Evolutionary conservation across 2,113 vertebrate species (phyloP).

Genomic region (Neopipo cinnamomea): DNA sequence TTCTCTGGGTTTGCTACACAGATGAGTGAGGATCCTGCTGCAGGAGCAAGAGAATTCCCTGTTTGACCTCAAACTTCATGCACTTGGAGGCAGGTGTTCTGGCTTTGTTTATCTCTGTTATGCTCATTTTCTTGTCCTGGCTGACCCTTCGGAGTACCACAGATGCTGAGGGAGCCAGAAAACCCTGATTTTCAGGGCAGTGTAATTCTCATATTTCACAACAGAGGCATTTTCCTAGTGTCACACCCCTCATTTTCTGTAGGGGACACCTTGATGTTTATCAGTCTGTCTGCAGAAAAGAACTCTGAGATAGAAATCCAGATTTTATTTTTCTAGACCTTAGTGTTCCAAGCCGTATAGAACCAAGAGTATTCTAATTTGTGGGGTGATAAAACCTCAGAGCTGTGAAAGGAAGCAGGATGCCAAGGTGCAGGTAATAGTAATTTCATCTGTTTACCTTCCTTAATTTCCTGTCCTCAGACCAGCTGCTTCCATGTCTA

Average conservation of each 20-base stretch:
- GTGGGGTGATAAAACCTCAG: background rate
- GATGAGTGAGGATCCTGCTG: background rate
- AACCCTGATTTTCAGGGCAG: background rate
- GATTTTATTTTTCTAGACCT: background rate
- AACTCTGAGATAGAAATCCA: background rate
- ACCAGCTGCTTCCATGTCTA: background rate
- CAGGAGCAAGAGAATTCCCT: background rate
- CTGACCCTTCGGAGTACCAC: rapidly evolving
- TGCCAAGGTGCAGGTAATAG: background rate
- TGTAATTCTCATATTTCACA: background rate
- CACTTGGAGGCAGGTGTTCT: background rate
- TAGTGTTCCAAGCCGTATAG: background rate
- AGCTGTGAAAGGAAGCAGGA: background rate
- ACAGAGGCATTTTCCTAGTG: background rate
- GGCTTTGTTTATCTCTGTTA: background rate
- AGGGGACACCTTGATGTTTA: background rate
- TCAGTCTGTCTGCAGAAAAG: background rate
- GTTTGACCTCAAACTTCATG: background rate
- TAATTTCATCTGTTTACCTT: background rate
- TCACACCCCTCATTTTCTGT: background rate
- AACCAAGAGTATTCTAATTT: background rate
- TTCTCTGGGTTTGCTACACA: background rate
- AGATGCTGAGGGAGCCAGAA: background rate
- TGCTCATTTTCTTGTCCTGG: background rate
- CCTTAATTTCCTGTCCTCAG: background rate